Evolutionary conservation across 2,888 invertebrate species (phyloP), one percentile per base, ranked within the genome.

Genomic region (Camponotus fellah): DNA sequence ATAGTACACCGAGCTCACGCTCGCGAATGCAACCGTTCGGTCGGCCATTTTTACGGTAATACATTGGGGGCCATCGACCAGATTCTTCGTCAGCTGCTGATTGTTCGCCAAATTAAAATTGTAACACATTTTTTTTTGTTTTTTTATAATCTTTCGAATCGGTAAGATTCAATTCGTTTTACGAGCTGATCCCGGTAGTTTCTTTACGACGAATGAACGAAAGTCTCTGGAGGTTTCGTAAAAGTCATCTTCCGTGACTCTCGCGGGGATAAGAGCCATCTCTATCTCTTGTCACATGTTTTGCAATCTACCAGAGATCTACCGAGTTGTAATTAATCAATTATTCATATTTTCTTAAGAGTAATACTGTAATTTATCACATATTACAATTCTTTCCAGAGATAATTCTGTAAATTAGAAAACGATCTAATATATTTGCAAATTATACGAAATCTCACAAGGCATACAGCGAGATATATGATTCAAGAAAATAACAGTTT

Each of bases 221-320:
- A 89, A 90, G 79, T 90, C 74, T 66, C 80, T 56, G 9, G 62
- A n/a, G 77, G 85, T 89, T 86, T 90, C 90, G 85, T 83, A 76
- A 85, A 85, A 74, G 66, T 65, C 75, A 83, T 82, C 82, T 64
- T 77, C 86, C 68, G 32, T 72, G 72, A 83, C 76, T 80, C 72
- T 80, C 9, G 26, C 68, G 66, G 32, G 64, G 74, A 66, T 56
- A 32, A 32, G 62, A 40, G 8, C 26, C 37, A 56, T 58, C 58
- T 60, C 56, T 64, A 43, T 26, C 40, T 84, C 69, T 32, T 62
- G 76, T 49, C 80, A 83, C 86, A 65, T 60, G 79, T 82, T 82
- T 80, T 56, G 75, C 71, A 86, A 86, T 58, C 26, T 26, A 53
- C 56, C 10, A 43, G 10, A 56, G 56, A 46, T 26, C n/a, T 56